Base-by-base conservation (phyloP, 2,888 invertebrate genomes). In the Thera britannica region DNA sequence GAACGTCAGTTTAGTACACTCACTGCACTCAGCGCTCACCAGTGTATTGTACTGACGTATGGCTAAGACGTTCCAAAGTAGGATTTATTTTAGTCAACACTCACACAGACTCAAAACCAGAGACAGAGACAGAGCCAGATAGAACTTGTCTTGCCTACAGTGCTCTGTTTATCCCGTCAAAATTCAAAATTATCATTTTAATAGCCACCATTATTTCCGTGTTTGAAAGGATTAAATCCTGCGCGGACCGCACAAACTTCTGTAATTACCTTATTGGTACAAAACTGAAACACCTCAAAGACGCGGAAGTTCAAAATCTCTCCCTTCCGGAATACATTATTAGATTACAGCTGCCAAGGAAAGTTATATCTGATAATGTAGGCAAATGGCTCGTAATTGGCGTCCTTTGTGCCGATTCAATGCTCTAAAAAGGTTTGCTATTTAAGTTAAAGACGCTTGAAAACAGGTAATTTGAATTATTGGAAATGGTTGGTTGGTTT, bases 141-240 rank as follows among this genome's bases (percentile, higher is more conserved):
- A 23, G 23, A 23, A 1, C 23, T 23, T 23, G 23, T 23, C 23
- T 23, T 23, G 23, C 23, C 23, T 23, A 23, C 23, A 23, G 23
- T 23, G 79, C 85, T 83, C 81, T 80, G 85, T 89, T 84, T 83
- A 83, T 77, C 79, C 82, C 82, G 80, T 84, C 81, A 85, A 84
- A 86, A 84, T 83, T 76, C 81, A 73, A 73, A 85, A 90, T 90
- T 90, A 83, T 84, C 90, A 90, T 90, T 83, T 86, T 87, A 90
- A 90, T 88, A 83, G 84, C 82, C 83, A 85, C 87, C 86, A 89
- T 90, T 90, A 90, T 87, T 87, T 84, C 81, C 85, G 86, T 89
- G 88, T 90, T 89, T 87, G 84, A 87, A 86, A 79, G 86, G 84
- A 88, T 86, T 84, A 82, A 87, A 83, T 82, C 79, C 78, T 80